Base-by-base conservation (phyloP, 2,888 invertebrate genomes). In the Meandrusa payeni region DNA sequence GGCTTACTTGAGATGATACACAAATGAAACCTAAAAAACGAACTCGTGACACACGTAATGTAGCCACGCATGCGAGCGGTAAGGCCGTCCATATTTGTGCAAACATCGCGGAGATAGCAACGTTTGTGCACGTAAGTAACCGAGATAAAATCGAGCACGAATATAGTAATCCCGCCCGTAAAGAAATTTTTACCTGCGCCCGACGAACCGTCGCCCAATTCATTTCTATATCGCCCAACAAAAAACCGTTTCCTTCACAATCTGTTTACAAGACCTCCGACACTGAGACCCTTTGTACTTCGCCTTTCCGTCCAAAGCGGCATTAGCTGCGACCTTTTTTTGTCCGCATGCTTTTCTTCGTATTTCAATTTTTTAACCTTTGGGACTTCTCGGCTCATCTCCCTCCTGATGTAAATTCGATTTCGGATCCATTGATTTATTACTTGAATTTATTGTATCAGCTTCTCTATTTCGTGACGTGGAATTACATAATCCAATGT, bases 181-280 rank as follows among this genome's bases (percentile, higher is more conserved):
- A 43, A 60, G 51, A 54, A 56, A 68, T 70, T 65, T 61, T 67
- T 81, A 79, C 85, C 79, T 80, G 82, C 55, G 53, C 58, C 56
- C 61, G 71, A 67, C 67, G 69, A 59, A 53, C 58, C 52, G 65
- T 69, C 60, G 73, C 73, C 71, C 66, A 54, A 57, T 59, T 61
- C 65, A 54, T 57, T 61, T 61, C 59, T 51, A 55, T 56, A 61
- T 55, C 56, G 51, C n/a, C 42, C 49, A 47, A 56, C 55, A 76
- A 70, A 80, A 83, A 83, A 83, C 54, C 66, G 73, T 77, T 85
- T 83, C 81, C 81, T 76, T 74, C 69, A 69, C 75, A 78, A 75
- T 83, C 53, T 80, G 72, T 82, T 79, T 80, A 79, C 81, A 76
- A 75, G 81, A 81, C 82, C 85, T 82, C 82, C 82, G 85, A 85